phyloP scores from a whole-genome alignment of 1,140 invertebrate species.

The Piezodorus guildinii region DNA sequence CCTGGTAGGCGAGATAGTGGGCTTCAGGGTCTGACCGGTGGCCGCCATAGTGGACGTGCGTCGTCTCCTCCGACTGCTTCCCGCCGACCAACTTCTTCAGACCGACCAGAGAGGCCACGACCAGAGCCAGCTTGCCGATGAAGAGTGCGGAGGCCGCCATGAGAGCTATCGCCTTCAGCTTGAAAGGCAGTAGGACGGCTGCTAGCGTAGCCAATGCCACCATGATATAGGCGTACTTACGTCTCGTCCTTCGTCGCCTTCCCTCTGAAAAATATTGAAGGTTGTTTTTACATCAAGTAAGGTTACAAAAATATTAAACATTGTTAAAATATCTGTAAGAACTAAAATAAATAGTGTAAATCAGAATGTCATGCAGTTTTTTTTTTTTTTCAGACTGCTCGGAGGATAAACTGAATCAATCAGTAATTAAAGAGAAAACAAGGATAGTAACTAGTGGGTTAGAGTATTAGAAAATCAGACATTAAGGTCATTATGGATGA shows the following conservation, averaged over 20 bases:
- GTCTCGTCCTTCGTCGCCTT: conserved; percentile 19
- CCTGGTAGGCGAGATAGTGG: conserved; percentile 28
- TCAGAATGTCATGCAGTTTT: too few species aligned
- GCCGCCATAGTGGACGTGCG: conserved; percentile 20
- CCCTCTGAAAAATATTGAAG: conserved; percentile 9
- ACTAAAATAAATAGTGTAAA: too few species aligned
- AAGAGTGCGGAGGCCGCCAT: conserved; percentile 57
- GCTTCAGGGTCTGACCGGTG: conserved; percentile 23
- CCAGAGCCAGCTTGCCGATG: conserved; percentile 56
- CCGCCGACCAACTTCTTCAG: conserved; percentile 51
- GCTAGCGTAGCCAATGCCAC: conserved; percentile 15
- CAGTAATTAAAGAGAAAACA: too few species aligned
- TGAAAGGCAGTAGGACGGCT: conserved; percentile 17
- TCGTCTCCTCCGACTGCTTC: conserved; percentile 34
- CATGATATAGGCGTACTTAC: conserved; percentile 6
- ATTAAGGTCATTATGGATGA: too few species aligned
- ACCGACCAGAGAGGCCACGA: conserved; percentile 57
- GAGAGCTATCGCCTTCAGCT: conserved; percentile 47
- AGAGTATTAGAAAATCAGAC: too few species aligned
- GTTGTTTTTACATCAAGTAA: too few species aligned
- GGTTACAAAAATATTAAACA: too few species aligned
- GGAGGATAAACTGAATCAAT: too few species aligned
- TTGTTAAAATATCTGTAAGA: too few species aligned
- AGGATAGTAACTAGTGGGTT: too few species aligned
- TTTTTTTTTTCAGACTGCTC: too few species aligned